Evolutionary conservation across 2,888 invertebrate species (phyloP).

Genomic region (Caenorhabditis japonica): DNA sequence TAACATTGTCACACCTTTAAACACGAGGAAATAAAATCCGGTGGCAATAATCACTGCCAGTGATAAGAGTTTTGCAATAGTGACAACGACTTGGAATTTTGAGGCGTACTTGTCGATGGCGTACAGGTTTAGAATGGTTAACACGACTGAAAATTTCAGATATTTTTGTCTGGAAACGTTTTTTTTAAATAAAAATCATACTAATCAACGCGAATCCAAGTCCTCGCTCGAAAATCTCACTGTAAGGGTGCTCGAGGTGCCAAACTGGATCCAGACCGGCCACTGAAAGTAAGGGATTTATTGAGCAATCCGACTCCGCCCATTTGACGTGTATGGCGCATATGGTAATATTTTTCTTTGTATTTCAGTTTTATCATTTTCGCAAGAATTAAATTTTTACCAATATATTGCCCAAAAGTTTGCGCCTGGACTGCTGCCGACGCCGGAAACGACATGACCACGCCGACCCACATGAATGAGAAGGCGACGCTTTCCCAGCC

Average conservation of each 20-base stretch:
- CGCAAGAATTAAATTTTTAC: conserved; percentile 14
- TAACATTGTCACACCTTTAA: conserved; percentile 50
- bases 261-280: conserved; percentile 55
- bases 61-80: conserved; percentile 65
- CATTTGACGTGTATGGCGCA: too few species aligned
- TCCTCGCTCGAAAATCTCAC: conserved; percentile 43
- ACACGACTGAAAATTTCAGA: conserved; percentile 55
- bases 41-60: conserved; percentile 61
- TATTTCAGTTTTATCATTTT: too few species aligned
- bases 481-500: conserved; percentile 65
- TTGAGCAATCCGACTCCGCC: background rate
- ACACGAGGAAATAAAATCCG: conserved; percentile 63
- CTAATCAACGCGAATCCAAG: conserved; percentile 56
- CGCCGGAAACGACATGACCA: conserved; percentile 66
- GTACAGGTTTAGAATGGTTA: conserved; percentile 64
- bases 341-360: too few species aligned
- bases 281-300: conserved; percentile 40
- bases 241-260: conserved; percentile 44
- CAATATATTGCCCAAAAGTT: conserved; percentile 69
- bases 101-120: conserved; percentile 65
- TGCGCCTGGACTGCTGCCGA: conserved; percentile 68
- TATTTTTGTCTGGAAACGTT: too few species aligned
- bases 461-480: conserved; percentile 64
- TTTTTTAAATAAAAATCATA: background rate
- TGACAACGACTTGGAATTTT: conserved; percentile 64